These are phyloP conservation scores for Dryocosmus kuriphilus DNA, from an alignment of 2,888 invertebrate genomes.

Conservation along the genomic window DNA sequence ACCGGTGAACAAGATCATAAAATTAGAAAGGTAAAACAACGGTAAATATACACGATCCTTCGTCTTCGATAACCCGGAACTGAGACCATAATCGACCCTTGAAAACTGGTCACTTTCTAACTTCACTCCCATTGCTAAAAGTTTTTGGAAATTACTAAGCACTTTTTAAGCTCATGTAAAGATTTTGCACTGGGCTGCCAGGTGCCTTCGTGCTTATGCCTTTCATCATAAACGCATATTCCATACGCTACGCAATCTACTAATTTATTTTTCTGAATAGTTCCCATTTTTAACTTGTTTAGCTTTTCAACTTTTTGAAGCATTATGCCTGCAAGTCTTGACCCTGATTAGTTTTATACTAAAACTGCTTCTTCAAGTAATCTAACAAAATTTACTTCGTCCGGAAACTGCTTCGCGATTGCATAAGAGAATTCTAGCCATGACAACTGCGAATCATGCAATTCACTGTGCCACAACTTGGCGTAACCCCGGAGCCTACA, in stretches of 20 bases:
- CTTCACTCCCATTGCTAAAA: too few relatives aligned
- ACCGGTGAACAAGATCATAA: too few relatives aligned
- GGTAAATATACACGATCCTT: too few relatives aligned
- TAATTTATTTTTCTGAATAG: slow-evolving; percentile 47
- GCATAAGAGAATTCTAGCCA: slow-evolving; percentile 50
- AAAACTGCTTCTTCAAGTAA: slow-evolving; percentile 44
- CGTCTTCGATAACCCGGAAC: too few relatives aligned
- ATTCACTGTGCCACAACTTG: slow-evolving; percentile 51
- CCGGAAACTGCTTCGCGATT: slow-evolving; percentile 49
- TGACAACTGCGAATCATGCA: slow-evolving; percentile 39
- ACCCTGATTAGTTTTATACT: slow-evolving; percentile 45
- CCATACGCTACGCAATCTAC: slow-evolving; percentile 50
- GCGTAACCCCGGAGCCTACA: slow-evolving; percentile 51
- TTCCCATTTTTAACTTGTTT: slow-evolving; percentile 49
- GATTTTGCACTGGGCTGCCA: slow-evolving; percentile 43
- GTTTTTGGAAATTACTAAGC: slow-evolving; percentile 31
- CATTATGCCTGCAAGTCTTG: slow-evolving; percentile 50
- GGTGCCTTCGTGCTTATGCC: slow-evolving; percentile 41
- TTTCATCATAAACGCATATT: slow-evolving; percentile 53
- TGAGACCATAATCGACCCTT: too few relatives aligned
- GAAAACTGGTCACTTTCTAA: too few relatives aligned
- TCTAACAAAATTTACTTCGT: slow-evolving; percentile 49
- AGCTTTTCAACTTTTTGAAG: slow-evolving; percentile 49
- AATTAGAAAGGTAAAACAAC: too few relatives aligned
- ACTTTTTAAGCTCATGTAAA: slow-evolving; percentile 44